These are phyloP conservation scores for Acridotheres tristis DNA, from an alignment of 2,797 vertebrate genomes.

Conservation along the genomic window DNA sequence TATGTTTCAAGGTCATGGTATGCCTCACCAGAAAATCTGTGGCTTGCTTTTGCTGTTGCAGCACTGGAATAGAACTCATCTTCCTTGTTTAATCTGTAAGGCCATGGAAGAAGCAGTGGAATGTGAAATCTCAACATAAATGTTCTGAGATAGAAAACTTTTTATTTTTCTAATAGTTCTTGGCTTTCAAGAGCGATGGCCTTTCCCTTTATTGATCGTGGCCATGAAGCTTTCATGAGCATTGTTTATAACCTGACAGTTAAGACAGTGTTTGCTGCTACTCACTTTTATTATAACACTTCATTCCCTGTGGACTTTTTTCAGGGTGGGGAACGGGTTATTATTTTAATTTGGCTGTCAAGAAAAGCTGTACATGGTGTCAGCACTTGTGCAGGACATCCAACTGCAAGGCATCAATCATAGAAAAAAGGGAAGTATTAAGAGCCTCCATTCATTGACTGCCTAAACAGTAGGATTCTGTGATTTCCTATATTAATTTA, in stretches of 20 bases:
- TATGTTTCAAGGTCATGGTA: not conserved
- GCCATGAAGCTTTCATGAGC: constrained; percentile 26
- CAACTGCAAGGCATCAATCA: not conserved
- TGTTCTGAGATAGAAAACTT: not conserved
- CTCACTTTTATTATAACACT: constrained; percentile 1
- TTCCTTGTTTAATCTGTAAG: not conserved
- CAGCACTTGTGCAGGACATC: not conserved
- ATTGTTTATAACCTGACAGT: constrained; percentile 41
- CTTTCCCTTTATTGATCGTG: constrained; percentile 43
- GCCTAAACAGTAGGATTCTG: not conserved
- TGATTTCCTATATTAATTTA: not conserved
- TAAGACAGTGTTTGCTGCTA: constrained; percentile 8
- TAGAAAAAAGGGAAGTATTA: not conserved
- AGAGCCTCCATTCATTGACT: not conserved
- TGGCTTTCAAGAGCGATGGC: not conserved
- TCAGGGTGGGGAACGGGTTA: not conserved
- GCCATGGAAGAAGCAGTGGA: not conserved
- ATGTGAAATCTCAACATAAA: not conserved
- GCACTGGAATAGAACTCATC: not conserved
- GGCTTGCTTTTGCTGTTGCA: not conserved
- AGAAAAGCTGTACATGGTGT: not conserved
- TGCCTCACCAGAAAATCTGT: not conserved
- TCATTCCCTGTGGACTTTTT: not conserved
- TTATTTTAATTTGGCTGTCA: constrained; percentile 14
- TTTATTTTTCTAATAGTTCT: constrained; percentile 13